phyloP scores from a whole-genome alignment of 2,797 vertebrate genomes.

The Varecia variegata region DNA sequence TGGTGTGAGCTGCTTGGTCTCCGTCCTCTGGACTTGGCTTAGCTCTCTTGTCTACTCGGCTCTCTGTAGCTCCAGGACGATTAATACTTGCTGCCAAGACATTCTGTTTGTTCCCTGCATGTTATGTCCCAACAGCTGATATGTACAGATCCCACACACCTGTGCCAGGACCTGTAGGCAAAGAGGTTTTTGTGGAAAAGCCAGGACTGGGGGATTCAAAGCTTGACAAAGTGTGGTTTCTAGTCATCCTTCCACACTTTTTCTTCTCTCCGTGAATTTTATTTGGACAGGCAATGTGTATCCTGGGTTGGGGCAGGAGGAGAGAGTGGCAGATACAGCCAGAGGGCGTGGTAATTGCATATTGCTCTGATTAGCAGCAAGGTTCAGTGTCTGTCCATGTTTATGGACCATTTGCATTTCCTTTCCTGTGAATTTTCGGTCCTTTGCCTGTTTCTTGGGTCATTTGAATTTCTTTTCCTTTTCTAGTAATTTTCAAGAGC shows the following conservation, averaged over 20 bases:
- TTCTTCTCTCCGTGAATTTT: background rate
- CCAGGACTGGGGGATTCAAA: background rate
- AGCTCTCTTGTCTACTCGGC: background rate
- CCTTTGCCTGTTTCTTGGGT: background rate
- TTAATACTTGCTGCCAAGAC: background rate
- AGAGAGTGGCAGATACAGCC: background rate
- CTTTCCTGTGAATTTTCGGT: background rate
- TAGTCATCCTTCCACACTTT: background rate
- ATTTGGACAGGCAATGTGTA: background rate
- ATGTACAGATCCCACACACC: background rate
- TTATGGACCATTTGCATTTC: background rate
- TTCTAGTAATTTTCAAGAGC: background rate
- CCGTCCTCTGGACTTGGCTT: background rate
- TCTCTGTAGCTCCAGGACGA: background rate
- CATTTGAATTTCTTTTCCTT: slow-evolving; percentile 22
- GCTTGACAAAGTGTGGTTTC: background rate
- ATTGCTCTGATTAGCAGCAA: background rate
- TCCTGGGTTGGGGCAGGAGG: background rate
- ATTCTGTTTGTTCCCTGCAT: background rate
- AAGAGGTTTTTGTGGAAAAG: background rate
- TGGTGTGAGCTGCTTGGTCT: background rate
- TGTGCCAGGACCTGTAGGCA: slow-evolving; percentile 27
- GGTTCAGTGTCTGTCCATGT: background rate
- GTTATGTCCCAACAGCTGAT: background rate
- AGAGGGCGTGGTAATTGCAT: rapidly evolving